phyloP scores from a whole-genome alignment of 2,113 vertebrate genomes.

The Chionomys nivalis region DNA sequence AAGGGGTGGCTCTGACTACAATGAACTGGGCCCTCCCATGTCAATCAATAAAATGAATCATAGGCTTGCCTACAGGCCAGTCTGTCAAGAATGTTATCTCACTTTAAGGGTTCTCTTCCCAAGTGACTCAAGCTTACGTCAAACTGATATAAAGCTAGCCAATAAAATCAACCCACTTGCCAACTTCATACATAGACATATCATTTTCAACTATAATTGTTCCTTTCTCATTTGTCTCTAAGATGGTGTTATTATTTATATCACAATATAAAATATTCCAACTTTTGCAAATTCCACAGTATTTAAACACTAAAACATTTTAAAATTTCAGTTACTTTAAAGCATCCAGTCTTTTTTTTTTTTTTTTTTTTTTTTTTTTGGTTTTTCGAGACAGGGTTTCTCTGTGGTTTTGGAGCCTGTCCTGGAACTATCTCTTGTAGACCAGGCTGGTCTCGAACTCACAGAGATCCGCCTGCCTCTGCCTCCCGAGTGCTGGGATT shows the following conservation, averaged over 20 bases:
- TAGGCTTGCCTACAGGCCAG: background rate
- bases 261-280: background rate
- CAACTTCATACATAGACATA: background rate
- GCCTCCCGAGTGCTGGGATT: too few species aligned
- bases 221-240: background rate
- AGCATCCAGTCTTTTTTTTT: background rate
- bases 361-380: too few species aligned
- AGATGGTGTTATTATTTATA: background rate
- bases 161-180: background rate
- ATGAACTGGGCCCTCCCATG: background rate
- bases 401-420: too few species aligned
- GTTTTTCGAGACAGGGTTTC: too few species aligned
- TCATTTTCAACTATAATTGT: background rate
- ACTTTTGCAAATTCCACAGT: background rate
- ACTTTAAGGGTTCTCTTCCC: background rate
- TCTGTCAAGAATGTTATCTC: background rate
- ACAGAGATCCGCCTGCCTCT: too few species aligned
- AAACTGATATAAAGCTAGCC: background rate
- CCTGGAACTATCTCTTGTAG: too few species aligned
- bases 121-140: background rate
- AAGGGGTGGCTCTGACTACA: background rate
- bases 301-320: background rate
- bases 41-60: background rate
- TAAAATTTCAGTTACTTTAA: background rate
- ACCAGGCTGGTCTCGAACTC: too few species aligned